Evolutionary conservation across 1,140 invertebrate genomes (phyloP), one percentile per base, ranked within the genome.

Genomic region (Meloidogyne exigua): DNA sequence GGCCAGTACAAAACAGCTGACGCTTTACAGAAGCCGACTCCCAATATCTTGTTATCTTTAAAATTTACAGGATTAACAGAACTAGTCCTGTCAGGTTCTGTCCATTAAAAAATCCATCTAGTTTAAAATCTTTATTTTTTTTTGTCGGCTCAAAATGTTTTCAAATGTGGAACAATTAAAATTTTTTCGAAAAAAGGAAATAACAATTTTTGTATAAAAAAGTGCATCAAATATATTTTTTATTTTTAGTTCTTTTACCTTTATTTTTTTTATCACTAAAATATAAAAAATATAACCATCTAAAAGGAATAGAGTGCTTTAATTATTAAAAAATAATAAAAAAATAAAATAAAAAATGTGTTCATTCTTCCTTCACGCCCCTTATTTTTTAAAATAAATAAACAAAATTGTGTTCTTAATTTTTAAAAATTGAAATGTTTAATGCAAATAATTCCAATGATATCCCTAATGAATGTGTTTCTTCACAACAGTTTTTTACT

Each of bases 221-320:
- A 57, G 49, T 57, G 21, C 49, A 57, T 0, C n/a, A 57, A 57
- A n/a, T 57, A n/a, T n/a, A 7, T 57, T n/a, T 18, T n/a, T 57
- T 57, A 57, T n/a, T n/a, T n/a, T n/a, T 9, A 57, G 49, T 57
- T 57, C 49, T 57, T 57, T 57, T 57, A 57, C 49, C 49, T 57
- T 57, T 57, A 57, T 57, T 49, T n/a, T 57, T 57, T 57, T 57
- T 57, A 57, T 57, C 49, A 57, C 49, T 57, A 57, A 57, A 57
- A 57, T n/a, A 57, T n/a, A 57, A 57, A 57, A 57, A 57, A 57
- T 57, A 18, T 57, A 57, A 57, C 49, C 49, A 57, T 57, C 13
- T n/a, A 57, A 57, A 39, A 39, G 49, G 49, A 57, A 57, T 18
- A n/a, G 49, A 21, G 21, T 57, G 4, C 21, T 57, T n/a, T 57